These are phyloP conservation scores for Prosapia bicincta DNA, from an alignment of 2,888 invertebrate genomes.

Conservation along the genomic window DNA sequence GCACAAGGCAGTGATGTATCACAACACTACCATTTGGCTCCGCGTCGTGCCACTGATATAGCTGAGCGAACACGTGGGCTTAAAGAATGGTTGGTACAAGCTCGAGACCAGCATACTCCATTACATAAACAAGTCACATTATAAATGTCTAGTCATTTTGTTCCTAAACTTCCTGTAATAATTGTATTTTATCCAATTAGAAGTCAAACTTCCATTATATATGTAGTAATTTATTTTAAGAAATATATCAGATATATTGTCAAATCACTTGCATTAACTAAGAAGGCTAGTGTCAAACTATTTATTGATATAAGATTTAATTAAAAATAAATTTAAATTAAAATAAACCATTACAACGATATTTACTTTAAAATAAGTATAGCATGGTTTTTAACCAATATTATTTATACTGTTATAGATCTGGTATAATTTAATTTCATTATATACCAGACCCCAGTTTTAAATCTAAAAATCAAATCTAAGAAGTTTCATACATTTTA, in stretches of 20 bases:
- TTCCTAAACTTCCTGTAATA: not conserved
- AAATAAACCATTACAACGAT: too few species aligned
- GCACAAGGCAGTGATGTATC: not conserved
- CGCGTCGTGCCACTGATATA: slow-evolving; percentile 22
- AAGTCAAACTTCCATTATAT: not conserved
- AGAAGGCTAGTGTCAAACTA: not conserved
- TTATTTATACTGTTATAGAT: too few species aligned
- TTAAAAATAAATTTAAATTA: too few species aligned
- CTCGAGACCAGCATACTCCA: not conserved
- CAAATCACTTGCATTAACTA: not conserved
- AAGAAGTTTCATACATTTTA: too few species aligned
- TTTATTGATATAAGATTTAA: not conserved
- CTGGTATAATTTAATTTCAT: too few species aligned
- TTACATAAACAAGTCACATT: not conserved
- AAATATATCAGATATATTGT: not conserved
- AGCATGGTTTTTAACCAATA: too few species aligned
- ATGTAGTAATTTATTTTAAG: too few species aligned
- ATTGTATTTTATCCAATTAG: not conserved
- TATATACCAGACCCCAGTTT: too few species aligned
- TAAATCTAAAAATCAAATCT: too few species aligned
- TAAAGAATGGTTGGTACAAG: slow-evolving; percentile 21
- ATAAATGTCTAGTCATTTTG: not conserved
- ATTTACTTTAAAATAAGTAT: too few species aligned
- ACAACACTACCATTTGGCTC: slow-evolving; percentile 8
- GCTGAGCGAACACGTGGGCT: slow-evolving; percentile 26